These are phyloP conservation scores for Scomber colias DNA, from an alignment of 2,113 vertebrate genomes.

Conservation along the genomic window DNA sequence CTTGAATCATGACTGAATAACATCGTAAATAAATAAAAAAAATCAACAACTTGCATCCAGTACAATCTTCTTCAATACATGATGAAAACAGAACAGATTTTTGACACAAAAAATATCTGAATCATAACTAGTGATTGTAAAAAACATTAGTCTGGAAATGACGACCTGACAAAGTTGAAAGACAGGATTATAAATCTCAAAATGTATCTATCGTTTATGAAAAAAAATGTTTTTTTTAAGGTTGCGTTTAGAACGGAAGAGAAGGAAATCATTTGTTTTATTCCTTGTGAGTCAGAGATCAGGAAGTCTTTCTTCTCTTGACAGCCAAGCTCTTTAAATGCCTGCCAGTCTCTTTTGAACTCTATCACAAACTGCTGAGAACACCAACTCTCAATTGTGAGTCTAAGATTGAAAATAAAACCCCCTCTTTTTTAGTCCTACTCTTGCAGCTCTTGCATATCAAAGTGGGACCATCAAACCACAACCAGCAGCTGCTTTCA, in stretches of 20 bases:
- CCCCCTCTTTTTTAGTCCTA: background rate
- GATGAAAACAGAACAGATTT: too few species aligned
- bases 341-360: background rate
- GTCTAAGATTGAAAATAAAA: background rate
- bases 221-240: too few species aligned
- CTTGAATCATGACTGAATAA: background rate
- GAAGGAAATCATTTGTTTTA: background rate
- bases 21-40: background rate
- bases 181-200: too few species aligned
- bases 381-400: background rate
- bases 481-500: background rate
- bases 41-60: background rate
- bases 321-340: too few species aligned
- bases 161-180: too few species aligned
- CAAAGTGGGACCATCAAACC: conserved; percentile 20
- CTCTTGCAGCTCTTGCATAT: conserved; percentile 19
- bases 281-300: background rate
- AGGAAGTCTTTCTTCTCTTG: too few species aligned
- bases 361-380: background rate
- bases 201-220: too few species aligned
- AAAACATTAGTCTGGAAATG: too few species aligned
- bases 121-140: too few species aligned
- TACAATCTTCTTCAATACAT: too few species aligned
- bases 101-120: background rate
- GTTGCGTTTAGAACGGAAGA: background rate